Conservation (phyloP, 2,888 invertebrate species). For the Nesidiocoris tenuis region DNA sequence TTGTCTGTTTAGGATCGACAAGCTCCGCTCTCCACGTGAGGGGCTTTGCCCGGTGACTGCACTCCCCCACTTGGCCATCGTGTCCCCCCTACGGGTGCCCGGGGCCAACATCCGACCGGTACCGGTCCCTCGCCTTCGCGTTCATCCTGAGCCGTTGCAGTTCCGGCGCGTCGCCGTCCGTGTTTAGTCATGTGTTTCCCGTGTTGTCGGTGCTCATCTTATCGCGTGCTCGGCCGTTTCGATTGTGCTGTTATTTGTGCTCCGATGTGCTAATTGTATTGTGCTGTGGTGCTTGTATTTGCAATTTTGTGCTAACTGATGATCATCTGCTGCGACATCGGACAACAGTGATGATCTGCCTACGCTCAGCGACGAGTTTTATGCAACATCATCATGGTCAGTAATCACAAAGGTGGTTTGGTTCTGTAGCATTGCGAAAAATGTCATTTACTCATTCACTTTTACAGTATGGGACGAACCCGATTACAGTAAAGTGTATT, state of each 20-base stretch:
- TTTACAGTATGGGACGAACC: too few species aligned
- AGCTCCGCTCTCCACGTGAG: not conserved
- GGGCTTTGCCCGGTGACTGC: not conserved
- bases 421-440: too few species aligned
- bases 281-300: not conserved
- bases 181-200: not conserved
- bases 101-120: not conserved
- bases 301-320: not conserved
- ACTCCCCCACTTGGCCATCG: too few species aligned
- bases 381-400: not conserved
- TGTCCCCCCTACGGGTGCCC: not conserved
- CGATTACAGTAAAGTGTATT: too few species aligned
- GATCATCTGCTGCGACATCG: not conserved
- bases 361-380: not conserved
- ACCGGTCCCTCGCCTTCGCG: not conserved
- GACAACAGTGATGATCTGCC: not conserved
- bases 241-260: not conserved
- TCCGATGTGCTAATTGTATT: too few species aligned
- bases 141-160: not conserved
- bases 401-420: too few species aligned
- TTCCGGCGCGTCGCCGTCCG: not conserved
- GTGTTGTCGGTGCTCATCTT: too few species aligned
- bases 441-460: too few species aligned
- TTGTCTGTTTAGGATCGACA: not conserved
- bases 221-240: not conserved